Base-by-base conservation (phyloP, 2,888 invertebrate genomes). In the Lasioglossum zephyrum region DNA sequence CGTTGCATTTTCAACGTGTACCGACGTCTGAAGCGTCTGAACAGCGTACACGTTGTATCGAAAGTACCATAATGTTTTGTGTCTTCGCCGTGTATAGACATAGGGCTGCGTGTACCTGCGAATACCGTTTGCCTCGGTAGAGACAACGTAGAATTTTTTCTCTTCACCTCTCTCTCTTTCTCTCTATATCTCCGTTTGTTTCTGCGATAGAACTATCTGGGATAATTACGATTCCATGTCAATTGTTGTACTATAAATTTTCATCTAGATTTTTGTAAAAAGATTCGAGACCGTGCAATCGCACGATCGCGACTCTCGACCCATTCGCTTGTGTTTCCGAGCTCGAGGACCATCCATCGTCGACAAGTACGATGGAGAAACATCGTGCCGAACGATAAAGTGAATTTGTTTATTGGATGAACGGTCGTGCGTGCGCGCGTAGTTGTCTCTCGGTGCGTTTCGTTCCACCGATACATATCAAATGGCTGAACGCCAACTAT, bases 161-260 rank as follows among this genome's bases (percentile, higher is more conserved):
- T 60, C n/a, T 60, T 8, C 4, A 60, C 4, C 16, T 60, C 60
- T 60, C 26, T 31, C 1, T 26, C 26, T 60, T 6, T 66, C 66
- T 36, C 36, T 36, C 18, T 26, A 26, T 60, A 11, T 66, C 63
- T 36, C 57, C 57, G 22, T 49, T 44, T 4, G 6, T 31, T 63
- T 22, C 57, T 72, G 36, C 26, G 41, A 26, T 41, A 44, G 18
- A 16, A 41, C 4, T 36, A 72, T 41, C 57, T 18, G 4, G n/a
- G 41, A 39, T 26, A 31, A n/a, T 36, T 6, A 11, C 26, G 41
- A 44, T 22, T 53, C 26, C 44, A 60, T 31, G 60, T 73, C 73
- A 79, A 73, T 79, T 79, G 73, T 69, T 39, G 69, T 39, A 69
- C 22, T n/a, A 69, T 69, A 36, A 39, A 69, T 69, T 66, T 47